These are phyloP conservation scores for Meteorus sp. DNA, from an alignment of 1,140 invertebrate species.

Conservation along the genomic window DNA sequence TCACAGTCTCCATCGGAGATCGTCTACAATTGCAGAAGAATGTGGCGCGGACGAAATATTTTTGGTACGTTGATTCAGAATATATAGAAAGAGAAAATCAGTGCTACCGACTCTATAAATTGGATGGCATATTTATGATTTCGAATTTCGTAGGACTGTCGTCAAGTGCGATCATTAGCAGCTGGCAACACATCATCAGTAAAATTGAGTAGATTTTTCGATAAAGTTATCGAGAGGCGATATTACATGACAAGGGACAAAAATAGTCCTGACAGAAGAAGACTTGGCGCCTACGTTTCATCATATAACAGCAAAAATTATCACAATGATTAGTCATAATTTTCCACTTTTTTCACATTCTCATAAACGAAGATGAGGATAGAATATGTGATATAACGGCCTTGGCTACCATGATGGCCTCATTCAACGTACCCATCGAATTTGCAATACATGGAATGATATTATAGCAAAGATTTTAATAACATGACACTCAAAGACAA, in stretches of 20 bases:
- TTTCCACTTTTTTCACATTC: background rate
- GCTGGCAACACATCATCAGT: constrained; percentile 90
- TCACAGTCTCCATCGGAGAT: constrained; percentile 65
- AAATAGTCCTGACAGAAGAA: constrained; percentile 60
- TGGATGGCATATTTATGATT: background rate
- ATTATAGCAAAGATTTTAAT: too few relatives aligned
- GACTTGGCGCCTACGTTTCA: constrained; percentile 56
- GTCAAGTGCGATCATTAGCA: constrained; percentile 79
- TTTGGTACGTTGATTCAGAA: constrained; percentile 59
- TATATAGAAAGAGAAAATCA: background rate
- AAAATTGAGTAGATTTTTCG: constrained; percentile 91
- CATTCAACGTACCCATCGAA: background rate
- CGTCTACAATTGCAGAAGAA: constrained; percentile 83
- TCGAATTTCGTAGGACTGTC: constrained; percentile 72
- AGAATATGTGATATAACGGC: constrained; percentile 11
- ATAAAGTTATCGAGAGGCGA: constrained; percentile 84
- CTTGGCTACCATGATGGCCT: background rate
- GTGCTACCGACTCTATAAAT: constrained; percentile 8
- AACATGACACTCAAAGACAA: too few relatives aligned
- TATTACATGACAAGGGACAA: constrained; percentile 62
- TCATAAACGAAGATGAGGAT: background rate
- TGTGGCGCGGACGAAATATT: constrained; percentile 93
- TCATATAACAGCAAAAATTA: constrained; percentile 62
- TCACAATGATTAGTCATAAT: constrained; percentile 61
- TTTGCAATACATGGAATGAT: background rate